Evolutionary conservation across 1,140 invertebrate genomes (phyloP).

Genomic region (Planococcus citri): DNA sequence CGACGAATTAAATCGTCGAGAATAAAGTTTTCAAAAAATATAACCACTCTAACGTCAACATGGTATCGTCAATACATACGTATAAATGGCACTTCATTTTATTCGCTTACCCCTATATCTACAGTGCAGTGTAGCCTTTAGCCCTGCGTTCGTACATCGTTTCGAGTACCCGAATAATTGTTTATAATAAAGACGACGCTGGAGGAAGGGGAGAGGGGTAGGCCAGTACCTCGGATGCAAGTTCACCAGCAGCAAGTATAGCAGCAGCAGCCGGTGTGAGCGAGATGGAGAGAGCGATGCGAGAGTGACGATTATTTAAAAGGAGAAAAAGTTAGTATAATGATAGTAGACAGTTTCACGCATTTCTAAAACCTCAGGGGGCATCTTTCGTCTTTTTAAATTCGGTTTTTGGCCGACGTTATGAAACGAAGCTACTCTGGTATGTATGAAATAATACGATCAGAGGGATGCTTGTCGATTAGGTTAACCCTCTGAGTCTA

Average conservation of each 20-base stretch:
- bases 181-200: not conserved
- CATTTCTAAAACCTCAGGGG: slow-evolving; percentile 17
- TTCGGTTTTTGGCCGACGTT: not conserved
- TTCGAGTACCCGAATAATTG: slow-evolving; percentile 15
- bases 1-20: slow-evolving; percentile 8
- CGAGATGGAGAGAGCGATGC: not conserved
- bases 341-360: slow-evolving; percentile 15
- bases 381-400: not conserved
- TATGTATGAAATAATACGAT: not conserved
- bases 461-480: not conserved
- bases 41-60: not conserved
- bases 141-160: no score
- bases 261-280: no score
- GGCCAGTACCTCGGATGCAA: no score
- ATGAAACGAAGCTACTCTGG: not conserved
- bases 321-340: not conserved
- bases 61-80: no score
- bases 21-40: not conserved
- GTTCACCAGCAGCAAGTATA: no score
- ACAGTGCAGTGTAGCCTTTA: not conserved
- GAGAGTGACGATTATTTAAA: not conserved
- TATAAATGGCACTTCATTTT: slow-evolving; percentile 10
- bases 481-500: no score
- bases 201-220: not conserved
- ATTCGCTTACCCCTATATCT: slow-evolving; percentile 2